Conservation (phyloP, 1,140 invertebrate species). For the Leucophenga varia region DNA sequence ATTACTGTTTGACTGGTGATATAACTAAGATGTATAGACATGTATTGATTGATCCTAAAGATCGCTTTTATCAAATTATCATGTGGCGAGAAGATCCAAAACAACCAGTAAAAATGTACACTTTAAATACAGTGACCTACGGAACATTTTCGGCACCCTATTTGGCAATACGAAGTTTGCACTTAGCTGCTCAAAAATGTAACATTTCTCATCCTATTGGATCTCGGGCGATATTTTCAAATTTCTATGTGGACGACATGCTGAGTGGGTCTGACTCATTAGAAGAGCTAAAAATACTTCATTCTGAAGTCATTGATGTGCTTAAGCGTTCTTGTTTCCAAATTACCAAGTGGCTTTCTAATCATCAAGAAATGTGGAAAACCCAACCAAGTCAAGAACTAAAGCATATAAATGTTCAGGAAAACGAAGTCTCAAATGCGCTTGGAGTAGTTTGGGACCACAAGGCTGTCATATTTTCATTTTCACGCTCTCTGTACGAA, state of each 20-base stretch:
- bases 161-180: conserved; percentile 26
- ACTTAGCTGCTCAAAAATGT: conserved; percentile 2
- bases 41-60: conserved; percentile 16
- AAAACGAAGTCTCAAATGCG: background rate
- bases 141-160: conserved; percentile 44
- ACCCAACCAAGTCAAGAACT: background rate
- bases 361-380: conserved; percentile 1
- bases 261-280: background rate
- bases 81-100: conserved; percentile 37
- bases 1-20: too few species aligned
- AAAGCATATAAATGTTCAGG: background rate
- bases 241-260: too few species aligned
- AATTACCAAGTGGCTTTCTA: conserved; percentile 3
- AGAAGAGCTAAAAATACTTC: background rate
- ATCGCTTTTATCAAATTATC: conserved; percentile 45
- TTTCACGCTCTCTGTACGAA: conserved; percentile 1
- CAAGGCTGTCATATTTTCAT: background rate
- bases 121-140: conserved; percentile 34
- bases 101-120: conserved; percentile 14
- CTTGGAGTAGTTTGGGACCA: conserved; percentile 7
- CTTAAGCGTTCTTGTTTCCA: background rate
- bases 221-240: background rate
- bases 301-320: background rate
- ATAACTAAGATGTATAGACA: conserved; percentile 41
- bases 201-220: background rate